These are phyloP conservation scores for Coturnix japonica DNA, from an alignment of 2,113 vertebrate genomes.

Conservation along the genomic window DNA sequence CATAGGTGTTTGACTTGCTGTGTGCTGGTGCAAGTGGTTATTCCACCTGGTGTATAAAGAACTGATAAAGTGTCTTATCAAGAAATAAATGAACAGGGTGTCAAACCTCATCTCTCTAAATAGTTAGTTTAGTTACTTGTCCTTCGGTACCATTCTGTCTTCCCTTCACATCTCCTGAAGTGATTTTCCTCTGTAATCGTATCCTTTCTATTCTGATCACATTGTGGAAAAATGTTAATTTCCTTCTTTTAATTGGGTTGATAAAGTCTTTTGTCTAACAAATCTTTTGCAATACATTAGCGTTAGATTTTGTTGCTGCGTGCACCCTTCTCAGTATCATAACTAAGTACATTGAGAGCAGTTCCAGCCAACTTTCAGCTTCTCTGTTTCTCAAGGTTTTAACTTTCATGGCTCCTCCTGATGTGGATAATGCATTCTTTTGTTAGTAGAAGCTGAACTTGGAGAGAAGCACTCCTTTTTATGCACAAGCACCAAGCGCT, in stretches of 20 bases:
- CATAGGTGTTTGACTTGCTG: neutral
- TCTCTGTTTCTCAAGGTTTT: neutral
- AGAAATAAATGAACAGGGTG: neutral
- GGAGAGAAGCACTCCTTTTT: neutral
- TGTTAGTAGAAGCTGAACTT: neutral
- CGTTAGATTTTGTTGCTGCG: neutral
- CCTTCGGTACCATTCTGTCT: neutral
- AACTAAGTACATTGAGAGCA: neutral
- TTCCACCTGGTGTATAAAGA: neutral
- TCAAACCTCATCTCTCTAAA: neutral
- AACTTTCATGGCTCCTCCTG: neutral
- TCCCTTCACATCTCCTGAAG: neutral
- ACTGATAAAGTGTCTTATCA: rapidly evolving
- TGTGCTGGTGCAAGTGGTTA: rapidly evolving
- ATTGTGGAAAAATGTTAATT: constrained; percentile 21
- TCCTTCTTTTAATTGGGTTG: constrained; percentile 50
- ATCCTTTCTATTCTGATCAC: constrained; percentile 4
- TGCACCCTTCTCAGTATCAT: neutral
- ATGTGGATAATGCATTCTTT: neutral
- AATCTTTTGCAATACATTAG: neutral
- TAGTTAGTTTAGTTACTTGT: neutral
- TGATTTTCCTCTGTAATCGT: constrained; percentile 20
- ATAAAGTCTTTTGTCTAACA: constrained; percentile 39
- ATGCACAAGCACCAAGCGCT: neutral
- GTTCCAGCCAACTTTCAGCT: neutral